Base-by-base conservation (phyloP, 2,797 vertebrate genomes). In the Gephyroberyx darwinii region DNA sequence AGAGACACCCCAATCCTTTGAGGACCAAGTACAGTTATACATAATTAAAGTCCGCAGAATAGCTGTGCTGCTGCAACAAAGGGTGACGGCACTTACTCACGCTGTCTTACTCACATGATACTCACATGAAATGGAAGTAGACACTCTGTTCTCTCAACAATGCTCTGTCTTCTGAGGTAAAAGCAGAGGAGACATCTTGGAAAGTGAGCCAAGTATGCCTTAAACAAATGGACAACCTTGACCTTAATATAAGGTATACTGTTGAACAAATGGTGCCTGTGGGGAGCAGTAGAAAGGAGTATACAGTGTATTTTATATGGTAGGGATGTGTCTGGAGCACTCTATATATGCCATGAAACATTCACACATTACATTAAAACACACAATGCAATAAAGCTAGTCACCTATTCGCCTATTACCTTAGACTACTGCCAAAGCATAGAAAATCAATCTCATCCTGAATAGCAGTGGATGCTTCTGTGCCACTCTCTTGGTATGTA, bases 21-120 rank as follows among this genome's bases (percentile, higher is more conserved):
- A 81, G 73, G 55, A 64, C 30, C 19, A 58, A 79, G 68, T 63
- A 39, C 53, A 68, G 54, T 55, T 53, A 71, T 77, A 45, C 73
- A 77, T 83, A 80, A 81, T 81, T 84, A 50, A 82, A 69, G 22
- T 61, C 57, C 61, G 58, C 51, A 62, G 74, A 58, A 61, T 47
- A 65, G 80, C 54, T 10, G 13, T 67, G 72, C 64, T 60, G 57
- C 37, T 39, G 70, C 53, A 30, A 67, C 74, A 62, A 67, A 71
- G 67, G 66, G 69, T 39, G 62, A 69, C 69, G 55, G 59, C 62
- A 69, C 56, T 78, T 76, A 68, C 69, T 75, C 52, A 72, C 60
- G 12, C 45, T 52, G 69, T 78, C 65, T 75, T 26, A 26, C 26
- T 55, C 62, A 26, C 51, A 35, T 69, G 66, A 56, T 12, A 57